phyloP scores from a whole-genome alignment of 2,113 vertebrate species.

The Hemiscyllium ocellatum region DNA sequence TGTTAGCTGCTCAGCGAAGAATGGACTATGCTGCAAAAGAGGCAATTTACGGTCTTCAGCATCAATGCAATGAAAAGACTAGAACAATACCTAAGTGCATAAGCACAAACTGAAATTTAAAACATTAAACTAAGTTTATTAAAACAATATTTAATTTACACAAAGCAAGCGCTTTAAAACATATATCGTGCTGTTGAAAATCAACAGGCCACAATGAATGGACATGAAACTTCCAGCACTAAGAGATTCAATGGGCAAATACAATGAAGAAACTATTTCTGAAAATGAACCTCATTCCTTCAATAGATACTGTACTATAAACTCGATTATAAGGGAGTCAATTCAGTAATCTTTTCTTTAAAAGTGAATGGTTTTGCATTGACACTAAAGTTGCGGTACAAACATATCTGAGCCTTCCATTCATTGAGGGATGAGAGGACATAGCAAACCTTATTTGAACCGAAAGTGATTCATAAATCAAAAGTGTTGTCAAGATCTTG shows the following conservation, averaged over 20 bases:
- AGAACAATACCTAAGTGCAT: background rate
- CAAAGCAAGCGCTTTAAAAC: background rate
- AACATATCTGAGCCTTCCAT: background rate
- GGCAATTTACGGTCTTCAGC: background rate
- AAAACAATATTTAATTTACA: background rate
- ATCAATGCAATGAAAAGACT: background rate
- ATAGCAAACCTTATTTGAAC: background rate
- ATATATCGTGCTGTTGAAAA: background rate
- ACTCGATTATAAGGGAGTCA: background rate
- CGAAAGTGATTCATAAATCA: background rate
- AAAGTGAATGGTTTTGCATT: background rate
- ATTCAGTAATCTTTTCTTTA: background rate
- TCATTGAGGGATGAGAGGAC: background rate
- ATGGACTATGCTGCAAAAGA: slow-evolving; percentile 81
- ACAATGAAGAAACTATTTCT: background rate
- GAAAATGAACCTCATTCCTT: background rate
- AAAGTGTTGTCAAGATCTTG: background rate
- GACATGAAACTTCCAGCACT: background rate
- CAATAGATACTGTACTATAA: background rate
- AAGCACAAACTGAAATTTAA: background rate
- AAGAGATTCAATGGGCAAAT: background rate
- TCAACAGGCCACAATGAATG: background rate
- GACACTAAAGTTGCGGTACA: background rate
- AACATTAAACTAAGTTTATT: background rate
- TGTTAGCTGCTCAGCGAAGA: slow-evolving; percentile 93